These are phyloP conservation scores for Villa cingulata DNA, from an alignment of 2,888 invertebrate species.

Conservation along the genomic window DNA sequence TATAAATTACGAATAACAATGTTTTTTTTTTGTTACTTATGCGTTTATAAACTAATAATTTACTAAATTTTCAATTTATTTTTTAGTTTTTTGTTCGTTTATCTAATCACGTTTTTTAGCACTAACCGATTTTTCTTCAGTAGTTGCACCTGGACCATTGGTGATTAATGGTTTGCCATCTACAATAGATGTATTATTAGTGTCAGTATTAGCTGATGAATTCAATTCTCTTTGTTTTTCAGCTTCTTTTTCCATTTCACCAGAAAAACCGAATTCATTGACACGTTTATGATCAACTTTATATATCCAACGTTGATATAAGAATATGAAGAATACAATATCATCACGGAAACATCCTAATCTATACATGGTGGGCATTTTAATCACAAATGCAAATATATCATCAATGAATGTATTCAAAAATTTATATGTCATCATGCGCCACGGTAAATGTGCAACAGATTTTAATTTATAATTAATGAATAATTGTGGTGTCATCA, in stretches of 20 bases:
- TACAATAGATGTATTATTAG: neutral
- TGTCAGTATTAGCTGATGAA: neutral
- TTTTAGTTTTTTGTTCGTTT: no score
- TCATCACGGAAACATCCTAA: constrained; percentile 97
- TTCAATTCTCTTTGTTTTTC: neutral
- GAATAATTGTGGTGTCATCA: constrained; percentile 99
- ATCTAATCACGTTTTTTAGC: constrained; percentile 32
- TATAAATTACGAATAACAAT: no score
- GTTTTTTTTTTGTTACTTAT: neutral
- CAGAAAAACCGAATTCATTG: constrained; percentile 97
- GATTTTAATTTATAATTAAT: constrained; percentile 99
- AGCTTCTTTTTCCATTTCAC: constrained; percentile 64
- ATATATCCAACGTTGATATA: constrained; percentile 98
- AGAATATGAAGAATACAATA: constrained; percentile 96
- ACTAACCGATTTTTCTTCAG: constrained; percentile 22
- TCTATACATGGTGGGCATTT: constrained; percentile 98
- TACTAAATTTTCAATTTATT: no score
- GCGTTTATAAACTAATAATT: no score
- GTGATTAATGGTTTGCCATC: neutral
- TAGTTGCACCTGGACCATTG: constrained; percentile 7
- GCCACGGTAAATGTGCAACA: constrained; percentile 98
- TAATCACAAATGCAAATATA: constrained; percentile 99
- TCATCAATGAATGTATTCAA: constrained; percentile 99
- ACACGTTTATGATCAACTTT: constrained; percentile 87
- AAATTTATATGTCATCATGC: constrained; percentile 99